These are phyloP conservation scores for Flabesymbios commensalis DNA, from an alignment of 2,888 invertebrate genomes.

Conservation along the genomic window DNA sequence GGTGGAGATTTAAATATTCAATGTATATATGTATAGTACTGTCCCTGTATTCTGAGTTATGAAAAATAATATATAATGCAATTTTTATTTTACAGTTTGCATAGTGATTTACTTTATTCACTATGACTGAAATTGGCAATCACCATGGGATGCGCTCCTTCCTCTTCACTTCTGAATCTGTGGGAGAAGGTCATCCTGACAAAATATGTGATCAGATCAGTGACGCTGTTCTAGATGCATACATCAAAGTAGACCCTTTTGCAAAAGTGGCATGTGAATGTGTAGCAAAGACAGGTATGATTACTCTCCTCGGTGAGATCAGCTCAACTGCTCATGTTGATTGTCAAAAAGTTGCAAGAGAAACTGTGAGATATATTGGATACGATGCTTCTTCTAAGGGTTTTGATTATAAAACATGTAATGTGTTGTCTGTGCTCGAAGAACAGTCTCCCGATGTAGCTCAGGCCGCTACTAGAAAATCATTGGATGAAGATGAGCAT, in stretches of 20 bases:
- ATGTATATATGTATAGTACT: too few relatives aligned
- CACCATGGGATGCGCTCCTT: too few relatives aligned
- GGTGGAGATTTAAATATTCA: too few relatives aligned
- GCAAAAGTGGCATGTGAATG: too few relatives aligned
- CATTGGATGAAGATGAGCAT: conserved; percentile 57
- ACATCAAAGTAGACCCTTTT: background rate
- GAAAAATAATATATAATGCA: too few relatives aligned
- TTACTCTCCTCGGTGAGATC: conserved; percentile 96
- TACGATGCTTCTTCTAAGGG: conserved; percentile 73
- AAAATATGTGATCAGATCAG: background rate
- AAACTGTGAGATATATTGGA: conserved; percentile 96
- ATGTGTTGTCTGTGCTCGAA: conserved; percentile 87
- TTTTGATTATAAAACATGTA: conserved; percentile 99
- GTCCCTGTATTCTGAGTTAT: too few relatives aligned
- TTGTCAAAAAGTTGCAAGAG: conserved; percentile 95
- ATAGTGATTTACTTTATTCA: too few relatives aligned
- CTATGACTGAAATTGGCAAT: too few relatives aligned
- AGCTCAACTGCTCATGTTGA: conserved; percentile 97
- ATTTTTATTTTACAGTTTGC: too few relatives aligned
- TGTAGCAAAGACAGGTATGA: conserved; percentile 99
- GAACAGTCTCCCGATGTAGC: conserved; percentile 62
- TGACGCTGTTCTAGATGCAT: background rate
- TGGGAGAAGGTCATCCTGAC: conserved; percentile 3
- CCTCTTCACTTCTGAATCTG: background rate
- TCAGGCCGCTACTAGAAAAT: conserved; percentile 82